A percentile compares a stretch with the other conserved stretches of the same genome.
These are phyloP conservation scores for Cheumatopsyche charites DNA, from an alignment of 1,140 invertebrate genomes.

Conservation along the genomic window DNA sequence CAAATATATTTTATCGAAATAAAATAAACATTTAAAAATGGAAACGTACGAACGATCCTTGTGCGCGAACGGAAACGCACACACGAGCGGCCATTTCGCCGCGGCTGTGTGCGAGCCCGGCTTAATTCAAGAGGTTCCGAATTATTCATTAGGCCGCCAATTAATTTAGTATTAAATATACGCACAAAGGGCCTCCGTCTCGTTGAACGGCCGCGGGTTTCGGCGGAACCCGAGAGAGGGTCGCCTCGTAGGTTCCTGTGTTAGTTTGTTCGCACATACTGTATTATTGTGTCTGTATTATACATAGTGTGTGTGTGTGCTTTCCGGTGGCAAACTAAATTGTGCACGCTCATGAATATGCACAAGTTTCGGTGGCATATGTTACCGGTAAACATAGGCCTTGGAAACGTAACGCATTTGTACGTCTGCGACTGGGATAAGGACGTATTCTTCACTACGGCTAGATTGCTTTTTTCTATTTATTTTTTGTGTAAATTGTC, in stretches of 20 bases:
- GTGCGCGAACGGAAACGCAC: too few species aligned
- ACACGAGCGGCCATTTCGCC: too few species aligned
- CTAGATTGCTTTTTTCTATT: too few species aligned
- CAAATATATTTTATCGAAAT: too few species aligned
- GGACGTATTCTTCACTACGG: too few species aligned
- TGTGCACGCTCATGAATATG: slow-evolving; percentile 32
- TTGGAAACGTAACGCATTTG: background rate
- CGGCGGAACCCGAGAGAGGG: background rate
- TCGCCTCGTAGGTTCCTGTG: background rate
- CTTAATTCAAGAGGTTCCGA: slow-evolving; percentile 7
- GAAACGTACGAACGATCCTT: too few species aligned
- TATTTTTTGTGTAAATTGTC: too few species aligned
- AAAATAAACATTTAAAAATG: too few species aligned
- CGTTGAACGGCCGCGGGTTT: background rate
- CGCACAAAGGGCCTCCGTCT: slow-evolving; percentile 14
- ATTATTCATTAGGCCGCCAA: slow-evolving; percentile 28
- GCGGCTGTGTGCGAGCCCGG: background rate
- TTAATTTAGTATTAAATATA: slow-evolving; percentile 32
- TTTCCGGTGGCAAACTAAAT: slow-evolving; percentile 10
- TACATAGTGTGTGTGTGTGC: background rate
- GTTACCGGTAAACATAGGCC: slow-evolving; percentile 18
- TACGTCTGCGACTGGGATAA: too few species aligned
- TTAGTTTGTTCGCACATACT: background rate
- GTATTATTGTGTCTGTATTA: background rate
- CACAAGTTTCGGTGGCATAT: slow-evolving; percentile 14